Conservation (phyloP, 1,140 invertebrate genomes). For the Papilio helenus region DNA sequence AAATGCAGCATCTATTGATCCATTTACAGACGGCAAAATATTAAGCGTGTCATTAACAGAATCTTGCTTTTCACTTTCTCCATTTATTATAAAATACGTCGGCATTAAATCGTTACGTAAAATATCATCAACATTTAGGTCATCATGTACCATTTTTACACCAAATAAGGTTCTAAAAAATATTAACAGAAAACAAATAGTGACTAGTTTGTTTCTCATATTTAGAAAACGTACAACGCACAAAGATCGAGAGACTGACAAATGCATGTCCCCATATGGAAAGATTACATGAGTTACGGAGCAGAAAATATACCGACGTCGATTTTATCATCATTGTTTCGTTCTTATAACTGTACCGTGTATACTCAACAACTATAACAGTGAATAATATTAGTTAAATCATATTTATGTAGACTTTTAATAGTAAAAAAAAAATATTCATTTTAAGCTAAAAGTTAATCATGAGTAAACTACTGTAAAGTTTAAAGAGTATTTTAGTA, state of each 20-base stretch:
- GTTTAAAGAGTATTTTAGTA: too few relatives aligned
- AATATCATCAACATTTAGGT: constrained; percentile 85
- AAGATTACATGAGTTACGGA: constrained; percentile 67
- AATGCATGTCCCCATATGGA: not conserved
- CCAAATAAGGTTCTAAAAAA: constrained; percentile 1
- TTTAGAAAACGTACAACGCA: not conserved
- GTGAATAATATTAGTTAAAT: not conserved
- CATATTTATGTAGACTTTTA: too few relatives aligned
- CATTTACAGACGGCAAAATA: constrained; percentile 65
- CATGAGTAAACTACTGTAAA: too few relatives aligned
- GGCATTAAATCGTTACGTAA: constrained; percentile 85
- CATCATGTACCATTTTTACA: constrained; percentile 55
- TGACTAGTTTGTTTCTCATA: not conserved
- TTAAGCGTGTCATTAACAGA: constrained; percentile 29
- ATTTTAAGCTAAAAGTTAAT: too few relatives aligned
- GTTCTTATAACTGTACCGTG: constrained; percentile 20
- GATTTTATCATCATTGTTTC: constrained; percentile 30
- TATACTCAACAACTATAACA: not conserved
- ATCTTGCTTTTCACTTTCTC: constrained; percentile 44
- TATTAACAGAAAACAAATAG: constrained; percentile 6
- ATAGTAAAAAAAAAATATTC: too few relatives aligned
- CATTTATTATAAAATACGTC: constrained; percentile 81
- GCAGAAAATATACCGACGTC: constrained; percentile 66
- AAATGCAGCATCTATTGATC: constrained; percentile 84
- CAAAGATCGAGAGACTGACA: constrained; percentile 7